These are phyloP conservation scores for Squalus acanthias DNA, from an alignment of 2,797 vertebrate genomes.

Conservation along the genomic window DNA sequence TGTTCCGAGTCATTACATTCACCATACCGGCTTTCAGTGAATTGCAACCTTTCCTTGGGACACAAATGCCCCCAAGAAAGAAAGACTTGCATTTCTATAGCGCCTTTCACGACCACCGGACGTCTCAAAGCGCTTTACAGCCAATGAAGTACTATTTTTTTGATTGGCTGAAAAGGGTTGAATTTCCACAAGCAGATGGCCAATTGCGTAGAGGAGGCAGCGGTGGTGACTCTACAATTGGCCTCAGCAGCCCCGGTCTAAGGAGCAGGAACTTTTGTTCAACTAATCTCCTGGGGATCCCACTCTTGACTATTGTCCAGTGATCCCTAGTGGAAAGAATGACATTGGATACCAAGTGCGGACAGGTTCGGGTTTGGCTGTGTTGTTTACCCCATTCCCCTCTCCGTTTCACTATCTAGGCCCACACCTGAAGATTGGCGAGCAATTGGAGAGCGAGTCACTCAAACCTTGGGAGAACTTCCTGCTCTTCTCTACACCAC, in stretches of 20 bases:
- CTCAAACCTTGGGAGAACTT: not conserved
- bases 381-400: not conserved
- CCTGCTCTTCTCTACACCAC: not conserved
- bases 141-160: not conserved
- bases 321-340: not conserved
- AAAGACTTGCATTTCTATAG: too few relatives aligned
- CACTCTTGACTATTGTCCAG: not conserved
- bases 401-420: not conserved
- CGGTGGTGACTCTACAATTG: not conserved
- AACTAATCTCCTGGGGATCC: not conserved
- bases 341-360: not conserved
- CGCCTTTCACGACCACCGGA: too few relatives aligned
- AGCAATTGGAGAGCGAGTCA: not conserved
- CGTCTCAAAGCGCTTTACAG: too few relatives aligned
- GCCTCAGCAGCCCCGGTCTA: not conserved
- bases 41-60: not conserved
- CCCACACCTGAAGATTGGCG: not conserved
- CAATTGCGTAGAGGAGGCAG: not conserved
- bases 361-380: not conserved
- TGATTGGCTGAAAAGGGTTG: not conserved
- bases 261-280: not conserved
- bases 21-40: not conserved
- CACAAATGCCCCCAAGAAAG: not conserved
- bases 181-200: not conserved
- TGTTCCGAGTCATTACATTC: not conserved